Base-by-base conservation (phyloP, 1,140 invertebrate species). In the Drosophila varians region DNA sequence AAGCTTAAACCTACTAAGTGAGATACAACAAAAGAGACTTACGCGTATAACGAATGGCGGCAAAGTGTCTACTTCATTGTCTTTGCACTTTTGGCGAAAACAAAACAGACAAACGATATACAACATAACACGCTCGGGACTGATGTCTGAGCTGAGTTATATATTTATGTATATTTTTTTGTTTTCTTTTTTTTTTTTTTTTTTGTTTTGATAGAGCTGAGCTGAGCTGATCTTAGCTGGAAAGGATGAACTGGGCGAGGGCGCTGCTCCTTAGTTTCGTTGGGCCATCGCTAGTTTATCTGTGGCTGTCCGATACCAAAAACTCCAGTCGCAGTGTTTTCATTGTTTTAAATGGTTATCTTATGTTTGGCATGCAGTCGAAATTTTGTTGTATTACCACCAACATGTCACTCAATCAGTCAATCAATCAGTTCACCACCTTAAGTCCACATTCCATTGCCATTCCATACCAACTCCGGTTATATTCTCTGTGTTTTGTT, bases 21-120 rank as follows among this genome's bases (percentile, higher is more conserved):
- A 68, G 51, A 58, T 66, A 80, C 65, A 84, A 86, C 80, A 76
- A 80, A 86, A 76, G 72, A 76, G 82, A 86, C 82, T 86, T 86
- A 86, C 82, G 82, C 82, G 83, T 82, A 87, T 82, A 87, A 86
- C 82, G 75, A 60, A 87, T 84, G 72, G 77, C 82, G 82, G 82
- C 82, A 87, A 86, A 80, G 72, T 84, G 82, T 84, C 72, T 80
- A 79, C 47, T 78, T 66, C 79, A 75, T 78, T 84, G 78, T 83
- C 61, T 53, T 66, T 73, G 74, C 51, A 43, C 48, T 11, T 64
- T 52, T 62, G 69, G 56, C 55, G 62, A 70, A 71, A 78, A 61
- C 65, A 75, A 84, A 83, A 57, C 34, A 72, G 70, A 79, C 79
- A 84, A 79, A 75, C 75, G 56, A 75, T 79, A 28, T 86, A 79